Evolutionary conservation across 2,888 invertebrate species (phyloP), one percentile per base, ranked within the genome.

Genomic region (Emesis furor): DNA sequence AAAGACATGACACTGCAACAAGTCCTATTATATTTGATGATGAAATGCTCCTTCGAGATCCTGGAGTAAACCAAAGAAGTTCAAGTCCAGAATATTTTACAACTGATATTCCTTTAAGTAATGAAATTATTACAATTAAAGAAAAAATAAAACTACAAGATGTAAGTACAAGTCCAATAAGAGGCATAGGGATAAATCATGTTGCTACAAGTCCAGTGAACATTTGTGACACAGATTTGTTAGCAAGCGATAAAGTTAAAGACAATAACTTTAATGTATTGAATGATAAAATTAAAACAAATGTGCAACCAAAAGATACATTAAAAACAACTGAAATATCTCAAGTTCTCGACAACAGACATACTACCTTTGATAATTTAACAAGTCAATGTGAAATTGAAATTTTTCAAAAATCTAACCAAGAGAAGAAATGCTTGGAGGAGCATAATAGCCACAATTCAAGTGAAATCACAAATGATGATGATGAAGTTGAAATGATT

Each of bases 401-500:
- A 83, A 83, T 86, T 73, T 81, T 81, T 78, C 75, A 78, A 67
- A 78, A 87, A 68, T 68, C 75, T 68, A 35, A 51, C 42, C 90
- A 92, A 86, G 92, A 92, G 88, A 91, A 90, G 82, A 87, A 91
- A 86, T 93, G 92, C 78, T 86, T 94, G 55, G 93, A 94, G 80
- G 83, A 91, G 75, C 94, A 94, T 79, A 94, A 91, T 73, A 93
- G 92, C 84, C 88, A 86, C 24, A 91, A 91, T 77, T 77, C 91
- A 68, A 82, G 65, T 71, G 84, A 91, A 69, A 92, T 92, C 35
- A 86, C 84, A 73, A 86, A 78, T 59, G 88, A 86, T 82, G 94
- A 95, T 86, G 73, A 55, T 77, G 96, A 96, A 92, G 91, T 96
- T 82, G 92, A 93, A 88, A 92, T 86, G 83, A 96, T 96, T 88